Base-by-base conservation (phyloP, 2,888 invertebrate genomes). In the Oeneis ivallda region DNA sequence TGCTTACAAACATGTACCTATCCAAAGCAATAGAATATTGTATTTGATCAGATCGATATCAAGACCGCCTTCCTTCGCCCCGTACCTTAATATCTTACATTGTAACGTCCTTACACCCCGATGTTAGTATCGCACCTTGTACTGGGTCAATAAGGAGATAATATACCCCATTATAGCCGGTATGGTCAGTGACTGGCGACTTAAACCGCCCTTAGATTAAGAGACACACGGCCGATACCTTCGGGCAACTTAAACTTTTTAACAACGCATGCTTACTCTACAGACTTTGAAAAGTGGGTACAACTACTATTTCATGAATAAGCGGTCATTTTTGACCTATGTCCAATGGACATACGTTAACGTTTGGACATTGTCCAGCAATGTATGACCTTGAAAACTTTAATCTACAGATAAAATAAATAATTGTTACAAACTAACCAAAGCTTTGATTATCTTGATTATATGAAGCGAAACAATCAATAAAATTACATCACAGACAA, bases 101-200 rank as follows among this genome's bases (percentile, higher is more conserved):
- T 69, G 57, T 67, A 69, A 66, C 66, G 68, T 69, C 56, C 52
- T 61, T 68, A 67, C 68, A 69, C 70, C 71, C 70, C 62, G 70
- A 69, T 65, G 65, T 75, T 71, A 77, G 74, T 75, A 80, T 82
- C 82, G 81, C 90, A 91, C 90, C 90, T 90, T 90, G 87, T 83
- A 80, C 77, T 86, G 73, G 78, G 88, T 89, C 88, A 89, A 88
- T 88, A 89, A 80, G 79, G 74, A 73, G 79, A 89, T 89, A 86
- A 84, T 85, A 79, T 73, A 79, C 85, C 86, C 87, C 76, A 86
- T 86, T 86, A 83, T 74, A 78, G 74, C 62, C 70, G 74, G 75
- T 79, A 81, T 84, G 83, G 85, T 82, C 83, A 84, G 82, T 86
- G 84, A 87, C 88, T 87, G 78, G 85, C 79, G 81, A 85, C 82